phyloP scores from a whole-genome alignment of 2,888 invertebrate genomes.

The Plemyria rubiginata region DNA sequence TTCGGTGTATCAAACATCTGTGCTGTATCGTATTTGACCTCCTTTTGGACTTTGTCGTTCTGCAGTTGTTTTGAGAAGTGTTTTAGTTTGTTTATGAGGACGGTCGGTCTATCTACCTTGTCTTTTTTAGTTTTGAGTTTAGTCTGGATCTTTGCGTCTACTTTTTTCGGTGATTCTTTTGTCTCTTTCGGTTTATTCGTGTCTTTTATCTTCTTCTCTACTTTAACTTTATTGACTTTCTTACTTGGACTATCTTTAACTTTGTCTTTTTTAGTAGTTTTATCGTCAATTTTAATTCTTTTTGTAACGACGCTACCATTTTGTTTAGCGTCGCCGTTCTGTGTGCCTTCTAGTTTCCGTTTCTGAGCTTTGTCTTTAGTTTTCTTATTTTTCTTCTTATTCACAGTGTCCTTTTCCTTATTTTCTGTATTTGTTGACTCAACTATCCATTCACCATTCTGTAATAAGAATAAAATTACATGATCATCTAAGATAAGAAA shows the following conservation, averaged over 20 bases:
- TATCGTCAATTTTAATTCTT: slow-evolving; percentile 30
- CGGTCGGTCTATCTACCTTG: slow-evolving; percentile 37
- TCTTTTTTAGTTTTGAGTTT: slow-evolving; percentile 14
- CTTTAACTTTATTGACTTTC: slow-evolving; percentile 33
- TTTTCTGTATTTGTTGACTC: slow-evolving; percentile 53
- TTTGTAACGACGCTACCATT: slow-evolving; percentile 41
- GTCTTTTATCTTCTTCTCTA: slow-evolving; percentile 23
- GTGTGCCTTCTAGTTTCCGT: slow-evolving; percentile 35
- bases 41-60: slow-evolving; percentile 36
- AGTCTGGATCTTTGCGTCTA: slow-evolving; percentile 24
- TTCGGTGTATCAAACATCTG: slow-evolving; percentile 74
- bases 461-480: slow-evolving; percentile 13
- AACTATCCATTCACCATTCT: slow-evolving; percentile 68
- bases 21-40: slow-evolving; percentile 24
- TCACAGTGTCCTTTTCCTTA: slow-evolving; percentile 52
- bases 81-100: slow-evolving; percentile 62
- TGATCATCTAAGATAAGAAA: too few species aligned
- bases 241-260: slow-evolving; percentile 32
- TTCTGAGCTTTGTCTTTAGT: slow-evolving; percentile 38
- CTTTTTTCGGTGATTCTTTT: slow-evolving; percentile 9
- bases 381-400: slow-evolving; percentile 43
- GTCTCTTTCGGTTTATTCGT: slow-evolving; percentile 15
- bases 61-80: slow-evolving; percentile 58
- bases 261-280: slow-evolving; percentile 37
- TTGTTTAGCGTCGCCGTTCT: slow-evolving; percentile 16